Evolutionary conservation across 2,888 invertebrate genomes (phyloP), one percentile per base, ranked within the genome.

Genomic region (Lysandra bellargus): DNA sequence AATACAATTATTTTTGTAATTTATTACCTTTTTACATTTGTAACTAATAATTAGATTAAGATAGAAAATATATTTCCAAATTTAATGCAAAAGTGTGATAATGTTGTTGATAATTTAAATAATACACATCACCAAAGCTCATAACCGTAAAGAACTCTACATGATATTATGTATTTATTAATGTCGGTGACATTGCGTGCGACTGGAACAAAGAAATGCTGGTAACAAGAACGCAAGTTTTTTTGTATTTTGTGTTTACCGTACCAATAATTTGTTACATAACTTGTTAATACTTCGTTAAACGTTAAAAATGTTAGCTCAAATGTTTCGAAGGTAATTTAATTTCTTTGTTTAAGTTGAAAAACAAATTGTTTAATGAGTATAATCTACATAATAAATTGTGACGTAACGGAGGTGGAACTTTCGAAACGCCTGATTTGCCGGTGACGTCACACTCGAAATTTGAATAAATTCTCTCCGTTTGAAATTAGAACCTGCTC

Each of bases 311-410:
- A 30, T 9, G 30, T 30, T 3, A 23, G 2, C 9, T 1, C 4
- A 12, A 12, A 12, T 12, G 30, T 9, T 64, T 64, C 64, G 1
- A 64, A 30, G 64, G 30, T 23, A 12, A 64, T 64, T 64, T 64
- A 12, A 30, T 30, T 37, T 69, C 17, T 69, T 60, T 4, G 37
- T 40, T 77, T 5, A 23, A 77, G 61, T 77, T 78, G n/a, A 78
- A 60, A 40, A 78, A 78, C 60, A 61, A 78, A 78, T 78, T 78
- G 40, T 78, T 78, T 78, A 37, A 53, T 76, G 33, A 76, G 49
- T 57, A 17, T 57, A 57, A 57, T 40, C 60, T 40, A 60, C n/a
- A 61, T 57, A 33, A 64, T 30, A 69, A 69, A 33, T 33, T 17
- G 17, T 69, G 69, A 69, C 69, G 33, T 69, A 37, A 69, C 2